Evolutionary conservation across 2,888 invertebrate species (phyloP).

Genomic region (Steinernema carpocapsae): DNA sequence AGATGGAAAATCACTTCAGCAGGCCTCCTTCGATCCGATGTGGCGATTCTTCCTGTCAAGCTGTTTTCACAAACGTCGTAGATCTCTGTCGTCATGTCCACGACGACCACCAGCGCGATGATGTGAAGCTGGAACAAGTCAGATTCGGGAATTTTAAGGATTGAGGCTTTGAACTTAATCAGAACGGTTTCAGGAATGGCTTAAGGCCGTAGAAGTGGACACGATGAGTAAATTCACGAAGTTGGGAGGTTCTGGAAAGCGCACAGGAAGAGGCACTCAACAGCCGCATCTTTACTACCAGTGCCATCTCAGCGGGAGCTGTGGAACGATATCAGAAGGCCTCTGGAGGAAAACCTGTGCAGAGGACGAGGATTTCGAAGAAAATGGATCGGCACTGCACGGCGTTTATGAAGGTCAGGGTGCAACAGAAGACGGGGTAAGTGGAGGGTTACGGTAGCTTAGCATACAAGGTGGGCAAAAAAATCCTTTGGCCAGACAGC

Average conservation of each 20-base stretch:
- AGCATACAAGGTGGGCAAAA: no score
- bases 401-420: constrained; percentile 22
- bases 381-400: constrained; percentile 28
- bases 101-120: constrained; percentile 1
- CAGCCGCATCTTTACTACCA: constrained; percentile 27
- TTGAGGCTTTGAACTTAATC: background rate
- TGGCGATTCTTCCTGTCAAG: background rate
- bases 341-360: background rate
- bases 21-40: constrained; percentile 16
- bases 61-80: background rate
- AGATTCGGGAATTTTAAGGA: background rate
- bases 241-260: background rate
- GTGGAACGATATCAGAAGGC: constrained; percentile 10
- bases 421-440: constrained; percentile 11
- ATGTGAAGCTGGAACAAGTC: constrained; percentile 1
- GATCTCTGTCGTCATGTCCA: constrained; percentile 12
- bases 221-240: constrained; percentile 30
- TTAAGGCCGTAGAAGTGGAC: constrained; percentile 1
- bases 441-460: background rate
- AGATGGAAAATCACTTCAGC: background rate
- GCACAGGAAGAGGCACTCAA: background rate
- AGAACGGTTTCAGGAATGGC: constrained; percentile 7
- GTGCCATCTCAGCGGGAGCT: constrained; percentile 22
- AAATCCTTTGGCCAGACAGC: no score
- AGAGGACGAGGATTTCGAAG: constrained; percentile 7